A percentile compares a stretch with the other conserved stretches of the same genome.
Evolutionary conservation across 2,888 invertebrate species (phyloP).

Genomic region (Dicranocentrus wangi): DNA sequence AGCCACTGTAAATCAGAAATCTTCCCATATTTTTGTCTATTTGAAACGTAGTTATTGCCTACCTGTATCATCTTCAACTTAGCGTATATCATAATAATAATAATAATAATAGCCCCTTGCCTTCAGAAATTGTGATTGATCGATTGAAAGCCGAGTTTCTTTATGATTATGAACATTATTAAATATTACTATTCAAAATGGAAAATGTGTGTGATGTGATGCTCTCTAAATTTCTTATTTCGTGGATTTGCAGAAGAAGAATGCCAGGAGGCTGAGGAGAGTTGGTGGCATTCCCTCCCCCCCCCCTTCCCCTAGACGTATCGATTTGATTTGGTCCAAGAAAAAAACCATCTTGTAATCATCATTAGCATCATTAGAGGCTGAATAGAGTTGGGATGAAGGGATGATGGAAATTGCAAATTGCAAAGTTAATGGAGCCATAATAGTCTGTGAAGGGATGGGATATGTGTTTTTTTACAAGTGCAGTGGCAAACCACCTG

Average conservation of each 20-base stretch:
- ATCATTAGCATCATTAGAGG: slow-evolving; percentile 56
- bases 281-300: background rate
- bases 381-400: slow-evolving; percentile 20
- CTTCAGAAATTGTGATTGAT: slow-evolving; percentile 38
- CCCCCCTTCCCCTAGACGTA: too few species aligned
- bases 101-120: background rate
- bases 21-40: too few species aligned
- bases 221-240: too few species aligned
- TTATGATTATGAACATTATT: too few species aligned
- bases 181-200: slow-evolving; percentile 53
- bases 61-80: background rate
- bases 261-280: background rate
- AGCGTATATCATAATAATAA: too few species aligned
- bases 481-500: too few species aligned
- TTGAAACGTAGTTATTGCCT: background rate
- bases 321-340: slow-evolving; percentile 61
- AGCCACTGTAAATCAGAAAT: too few species aligned
- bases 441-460: background rate
- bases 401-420: background rate
- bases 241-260: too few species aligned
- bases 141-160: slow-evolving; percentile 35
- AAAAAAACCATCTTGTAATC: slow-evolving; percentile 33
- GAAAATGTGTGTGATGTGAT: slow-evolving; percentile 28
- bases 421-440: slow-evolving; percentile 38
- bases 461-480: too few species aligned